Conservation (phyloP, 1,140 invertebrate species). For the Paracyclopina nana region DNA sequence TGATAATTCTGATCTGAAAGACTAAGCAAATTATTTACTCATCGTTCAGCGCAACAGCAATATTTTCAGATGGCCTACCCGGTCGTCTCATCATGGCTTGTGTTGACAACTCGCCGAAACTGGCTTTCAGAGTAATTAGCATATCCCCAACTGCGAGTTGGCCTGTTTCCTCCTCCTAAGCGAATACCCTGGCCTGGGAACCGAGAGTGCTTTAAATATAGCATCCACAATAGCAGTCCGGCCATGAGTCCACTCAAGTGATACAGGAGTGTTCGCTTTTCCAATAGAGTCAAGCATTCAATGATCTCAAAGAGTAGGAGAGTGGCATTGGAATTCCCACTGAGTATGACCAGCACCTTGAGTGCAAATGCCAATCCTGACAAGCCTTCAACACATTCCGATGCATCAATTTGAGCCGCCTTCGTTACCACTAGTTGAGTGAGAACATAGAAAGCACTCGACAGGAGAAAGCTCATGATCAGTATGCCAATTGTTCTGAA, state of each 20-base stretch:
- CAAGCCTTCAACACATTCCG: slow-evolving; percentile 4
- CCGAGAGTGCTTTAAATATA: neutral
- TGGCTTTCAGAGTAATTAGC: too few species aligned
- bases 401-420: neutral
- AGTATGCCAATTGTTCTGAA: neutral
- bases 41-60: too few species aligned
- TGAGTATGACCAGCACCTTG: neutral
- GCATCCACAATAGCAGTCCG: neutral
- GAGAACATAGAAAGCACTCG: neutral
- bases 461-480: neutral
- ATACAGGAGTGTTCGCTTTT: neutral
- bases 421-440: too few species aligned
- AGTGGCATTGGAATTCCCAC: neutral
- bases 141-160: slow-evolving; percentile 11
- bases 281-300: slow-evolving; percentile 1
- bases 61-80: too few species aligned
- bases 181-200: neutral
- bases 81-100: too few species aligned
- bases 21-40: too few species aligned
- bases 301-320: neutral
- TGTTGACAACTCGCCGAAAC: too few species aligned
- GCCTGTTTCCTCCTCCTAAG: neutral
- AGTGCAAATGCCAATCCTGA: slow-evolving; percentile 2
- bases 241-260: neutral
- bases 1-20: too few species aligned